Evolutionary conservation across 1,140 invertebrate species (phyloP), one percentile per base, ranked within the genome.

Genomic region (Monochamus saltuarius): DNA sequence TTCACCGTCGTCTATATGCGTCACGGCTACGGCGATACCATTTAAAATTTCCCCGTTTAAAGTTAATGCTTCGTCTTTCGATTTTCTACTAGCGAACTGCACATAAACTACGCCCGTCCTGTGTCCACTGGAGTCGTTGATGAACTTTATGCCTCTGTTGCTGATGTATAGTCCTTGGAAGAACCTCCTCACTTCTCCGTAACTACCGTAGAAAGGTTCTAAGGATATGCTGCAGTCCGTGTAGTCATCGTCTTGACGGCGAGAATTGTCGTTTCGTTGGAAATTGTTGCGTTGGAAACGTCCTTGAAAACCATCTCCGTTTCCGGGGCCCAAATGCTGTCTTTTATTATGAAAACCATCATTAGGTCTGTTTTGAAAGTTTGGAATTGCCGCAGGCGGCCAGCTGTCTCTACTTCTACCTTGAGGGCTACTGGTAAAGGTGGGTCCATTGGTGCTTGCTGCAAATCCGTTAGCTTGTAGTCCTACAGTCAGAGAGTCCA

Each of bases 111-210:
- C 85, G 1, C 92, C 92, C 0, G 87, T 89, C 8, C 89, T 82
- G 22, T 87, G 84, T 0, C 94, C 92, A 62, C 87, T 83, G 10
- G 85, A 83, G 65, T 94, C 89, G 70, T 88, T 91, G 7, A 92
- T 86, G 64, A 96, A 81, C 76, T 95, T 95, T 34, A 97, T 84
- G 3, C 92, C 90, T 69, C 90, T 88, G 60, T 88, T 88, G 8
- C 88, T 85, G 38, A 96, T 91, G 67, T 86, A 85, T 50, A 89
- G 83, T 7, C 86, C 86, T 4, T 84, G 81, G 72, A 97, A 95
- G 60, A 94, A 89, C 51, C 88, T 84, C 9, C 91, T 79, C 0
- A 97, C 78, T 69, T 95, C 92, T 16, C 84, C 83, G 69, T 92
- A 91, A n/a, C 82, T 84, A 0, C 87, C 75, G 43, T 66, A 72